Evolutionary conservation across 2,797 vertebrate species (phyloP).

Genomic region (Otus scops): DNA sequence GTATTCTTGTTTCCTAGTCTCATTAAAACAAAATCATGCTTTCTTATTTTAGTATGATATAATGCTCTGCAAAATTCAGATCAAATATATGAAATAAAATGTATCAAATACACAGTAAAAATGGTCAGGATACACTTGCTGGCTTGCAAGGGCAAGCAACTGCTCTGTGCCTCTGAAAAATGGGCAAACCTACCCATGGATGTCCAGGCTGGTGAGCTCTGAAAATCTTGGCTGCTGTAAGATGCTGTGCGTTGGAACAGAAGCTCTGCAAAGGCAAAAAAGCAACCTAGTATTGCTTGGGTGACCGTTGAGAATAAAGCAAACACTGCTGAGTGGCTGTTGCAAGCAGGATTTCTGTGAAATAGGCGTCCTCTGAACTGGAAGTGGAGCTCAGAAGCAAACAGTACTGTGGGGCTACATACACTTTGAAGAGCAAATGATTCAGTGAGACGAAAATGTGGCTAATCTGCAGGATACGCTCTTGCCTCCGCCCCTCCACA

Average conservation of each 20-base stretch:
- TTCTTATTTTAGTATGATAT: neutral
- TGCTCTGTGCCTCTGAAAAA: neutral
- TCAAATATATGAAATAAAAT: neutral
- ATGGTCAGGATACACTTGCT: neutral
- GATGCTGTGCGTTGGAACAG: neutral
- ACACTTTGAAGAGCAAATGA: neutral
- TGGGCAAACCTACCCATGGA: accelerated
- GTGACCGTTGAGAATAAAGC: neutral
- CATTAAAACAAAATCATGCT: neutral
- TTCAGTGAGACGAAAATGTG: neutral
- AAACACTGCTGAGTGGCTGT: neutral
- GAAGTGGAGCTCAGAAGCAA: neutral
- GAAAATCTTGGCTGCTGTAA: neutral
- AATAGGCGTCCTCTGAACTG: neutral
- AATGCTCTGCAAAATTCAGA: neutral
- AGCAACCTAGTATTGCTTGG: neutral
- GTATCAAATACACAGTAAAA: accelerated
- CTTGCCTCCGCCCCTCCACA: neutral
- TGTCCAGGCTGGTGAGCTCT: neutral
- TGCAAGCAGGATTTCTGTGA: neutral
- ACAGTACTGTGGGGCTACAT: neutral
- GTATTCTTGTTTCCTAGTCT: neutral
- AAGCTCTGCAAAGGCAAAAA: neutral
- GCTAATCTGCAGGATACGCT: neutral
- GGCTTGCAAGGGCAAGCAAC: neutral